These are phyloP conservation scores for Diplosoma virens DNA, from an alignment of 23 tunicate species.

Conservation along the genomic window DNA sequence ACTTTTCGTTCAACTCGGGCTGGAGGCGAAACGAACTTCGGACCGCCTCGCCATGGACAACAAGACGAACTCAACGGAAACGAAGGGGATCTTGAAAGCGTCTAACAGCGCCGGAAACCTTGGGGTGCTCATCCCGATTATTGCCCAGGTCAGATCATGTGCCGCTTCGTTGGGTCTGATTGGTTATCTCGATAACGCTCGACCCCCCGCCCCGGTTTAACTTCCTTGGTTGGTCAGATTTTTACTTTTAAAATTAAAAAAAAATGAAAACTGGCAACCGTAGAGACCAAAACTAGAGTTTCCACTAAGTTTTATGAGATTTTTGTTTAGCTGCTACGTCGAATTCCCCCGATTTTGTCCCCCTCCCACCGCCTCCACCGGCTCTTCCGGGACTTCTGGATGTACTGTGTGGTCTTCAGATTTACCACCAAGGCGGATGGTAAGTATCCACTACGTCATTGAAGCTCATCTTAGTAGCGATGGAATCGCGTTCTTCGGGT, in stretches of 20 bases:
- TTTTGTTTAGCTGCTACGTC: conserved; percentile 49
- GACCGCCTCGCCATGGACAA: conserved; percentile 16
- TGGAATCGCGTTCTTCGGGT: no score
- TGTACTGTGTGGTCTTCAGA: conserved; percentile 89
- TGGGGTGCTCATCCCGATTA: conserved; percentile 86
- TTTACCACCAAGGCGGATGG: conserved; percentile 69
- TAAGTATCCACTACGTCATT: conserved; percentile 13
- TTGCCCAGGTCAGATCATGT: conserved; percentile 83
- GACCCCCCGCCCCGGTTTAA: no score
- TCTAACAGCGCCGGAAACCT: conserved; percentile 80
- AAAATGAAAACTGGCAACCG: no score
- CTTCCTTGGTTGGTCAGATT: no score
- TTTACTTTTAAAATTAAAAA: no score
- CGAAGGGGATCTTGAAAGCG: conserved; percentile 46
- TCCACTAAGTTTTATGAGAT: no score
- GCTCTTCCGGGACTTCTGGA: conserved; percentile 97
- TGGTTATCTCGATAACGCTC: no score
- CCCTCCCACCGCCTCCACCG: conserved; percentile 73
- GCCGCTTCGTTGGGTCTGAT: no score
- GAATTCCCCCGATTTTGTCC: conserved; percentile 57
- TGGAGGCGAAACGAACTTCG: conserved; percentile 57
- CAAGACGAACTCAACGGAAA: conserved; percentile 6
- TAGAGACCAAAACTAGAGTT: no score
- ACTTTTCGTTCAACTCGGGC: conserved; percentile 82
- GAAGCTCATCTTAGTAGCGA: no score